Base-by-base conservation (phyloP, 2,113 vertebrate genomes). In the Oncorhynchus nerka region DNA sequence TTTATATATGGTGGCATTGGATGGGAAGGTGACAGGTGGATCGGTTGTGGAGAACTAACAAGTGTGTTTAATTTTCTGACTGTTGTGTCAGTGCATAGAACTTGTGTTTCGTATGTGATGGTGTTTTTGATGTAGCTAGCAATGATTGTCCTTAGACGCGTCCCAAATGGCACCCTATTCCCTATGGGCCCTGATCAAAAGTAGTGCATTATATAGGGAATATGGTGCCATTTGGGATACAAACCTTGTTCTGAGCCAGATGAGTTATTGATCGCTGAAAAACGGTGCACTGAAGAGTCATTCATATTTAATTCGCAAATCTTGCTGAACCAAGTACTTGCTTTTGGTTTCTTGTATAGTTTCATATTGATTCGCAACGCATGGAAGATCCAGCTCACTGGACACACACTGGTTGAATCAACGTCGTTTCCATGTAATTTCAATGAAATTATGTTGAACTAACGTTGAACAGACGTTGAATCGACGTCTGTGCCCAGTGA, bases 301-400 rank as follows among this genome's bases (percentile, higher is more conserved):
- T 86, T 79, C 76, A 89, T 87, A 83, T 84, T 88, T 90, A 51
- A 87, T 75, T 45, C 24, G 1, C 20, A 45, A 72, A 80, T 77
- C 79, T 64, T 76, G 75, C 81, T 83, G 66, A 84, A 82, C 57
- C 82, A 79, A 28, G 66, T 78, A 78, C 82, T 83, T 80, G 59
- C 71, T 75, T 81, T 78, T 70, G 80, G 76, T 79, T 87, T 89
- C 77, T 81, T 86, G 81, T 81, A 62, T 72, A 57, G 67, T 81
- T 79, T 79, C 59, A 0, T 69, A 81, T 81, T 79, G 79, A 87
- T 84, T 9, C 39, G 39, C 68, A n/a, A 64, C 48, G 19, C 48
- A 22, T 16, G 8, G 9, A 45, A 45, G 39, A 45, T 45, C 39
- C 39, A 45, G 39, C 39, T 9, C 39, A 45, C 39, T 45, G 39